phyloP scores from a whole-genome alignment of 2,797 vertebrate species.

The Myotis myotis region DNA sequence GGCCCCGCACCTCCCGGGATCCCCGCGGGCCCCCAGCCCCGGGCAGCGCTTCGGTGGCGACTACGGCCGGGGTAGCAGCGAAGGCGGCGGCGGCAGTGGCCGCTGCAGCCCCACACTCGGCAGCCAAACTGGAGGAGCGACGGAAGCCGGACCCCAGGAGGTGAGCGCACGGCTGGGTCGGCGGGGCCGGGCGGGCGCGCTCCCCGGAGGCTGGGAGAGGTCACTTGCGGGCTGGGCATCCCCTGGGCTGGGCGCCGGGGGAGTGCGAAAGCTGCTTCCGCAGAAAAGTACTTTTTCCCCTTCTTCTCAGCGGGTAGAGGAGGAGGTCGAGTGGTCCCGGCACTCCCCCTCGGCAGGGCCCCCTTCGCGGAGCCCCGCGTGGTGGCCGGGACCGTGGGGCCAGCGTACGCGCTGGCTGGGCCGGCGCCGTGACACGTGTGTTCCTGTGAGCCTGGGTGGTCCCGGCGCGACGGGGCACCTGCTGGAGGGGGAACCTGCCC shows the following conservation, averaged over 20 bases:
- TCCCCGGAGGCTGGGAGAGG: not conserved
- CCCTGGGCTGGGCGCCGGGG: not conserved
- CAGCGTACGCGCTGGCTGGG: not conserved
- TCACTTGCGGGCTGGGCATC: constrained; percentile 40
- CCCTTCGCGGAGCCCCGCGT: not conserved
- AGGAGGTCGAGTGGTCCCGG: not conserved
- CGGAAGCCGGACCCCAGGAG: constrained; percentile 80
- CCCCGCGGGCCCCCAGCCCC: constrained; percentile 7
- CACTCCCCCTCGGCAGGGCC: not conserved
- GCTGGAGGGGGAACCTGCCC: not conserved
- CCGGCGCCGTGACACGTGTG: constrained; percentile 46
- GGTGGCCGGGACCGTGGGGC: not conserved
- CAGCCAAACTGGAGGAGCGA: constrained; percentile 82
- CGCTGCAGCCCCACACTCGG: constrained; percentile 56
- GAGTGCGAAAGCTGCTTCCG: not conserved
- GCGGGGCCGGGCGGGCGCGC: not conserved
- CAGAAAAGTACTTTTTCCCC: not conserved
- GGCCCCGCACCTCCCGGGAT: constrained; percentile 41
- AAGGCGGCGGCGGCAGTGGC: not conserved
- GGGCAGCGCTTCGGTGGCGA: constrained; percentile 59
- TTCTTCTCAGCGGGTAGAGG: not conserved
- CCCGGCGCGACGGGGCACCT: constrained; percentile 35
- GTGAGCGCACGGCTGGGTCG: constrained; percentile 45
- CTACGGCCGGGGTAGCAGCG: not conserved
- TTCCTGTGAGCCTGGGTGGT: constrained; percentile 38